phyloP scores from a whole-genome alignment of 2,888 invertebrate genomes.

The Agrotis segetum region DNA sequence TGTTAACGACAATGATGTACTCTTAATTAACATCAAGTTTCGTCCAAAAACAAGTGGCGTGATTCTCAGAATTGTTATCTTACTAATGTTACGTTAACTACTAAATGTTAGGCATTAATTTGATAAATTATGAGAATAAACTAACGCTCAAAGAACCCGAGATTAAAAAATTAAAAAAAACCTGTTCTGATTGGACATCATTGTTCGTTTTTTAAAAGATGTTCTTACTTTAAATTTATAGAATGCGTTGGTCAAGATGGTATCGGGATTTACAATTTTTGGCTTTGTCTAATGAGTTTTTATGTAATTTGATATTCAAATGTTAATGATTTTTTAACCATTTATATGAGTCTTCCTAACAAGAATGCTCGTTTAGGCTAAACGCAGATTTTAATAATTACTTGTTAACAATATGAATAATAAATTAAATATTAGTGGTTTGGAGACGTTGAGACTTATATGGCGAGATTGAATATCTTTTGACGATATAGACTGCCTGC shows the following conservation, averaged over 20 bases:
- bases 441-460: constrained; percentile 17
- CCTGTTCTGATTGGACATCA: constrained; percentile 58
- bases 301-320: constrained; percentile 56
- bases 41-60: constrained; percentile 74
- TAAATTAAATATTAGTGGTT: constrained; percentile 17
- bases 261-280: constrained; percentile 54
- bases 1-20: constrained; percentile 76
- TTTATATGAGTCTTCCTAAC: constrained; percentile 24
- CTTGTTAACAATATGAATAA: constrained; percentile 33
- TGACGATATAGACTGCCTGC: neutral
- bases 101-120: constrained; percentile 80
- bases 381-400: constrained; percentile 26
- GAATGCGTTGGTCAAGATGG: constrained; percentile 67
- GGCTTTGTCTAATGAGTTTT: constrained; percentile 57
- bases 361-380: constrained; percentile 19
- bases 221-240: constrained; percentile 69
- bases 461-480: constrained; percentile 33
- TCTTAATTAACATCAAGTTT: constrained; percentile 70
- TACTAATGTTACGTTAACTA: constrained; percentile 77
- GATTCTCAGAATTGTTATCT: constrained; percentile 85
- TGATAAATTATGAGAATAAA: constrained; percentile 76
- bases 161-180: constrained; percentile 51
- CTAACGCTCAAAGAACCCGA: constrained; percentile 66
- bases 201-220: constrained; percentile 55
- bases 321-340: constrained; percentile 46